Percentiles rank a stretch among this genome's conserved stretches.
Conservation (phyloP, 2,797 vertebrate genomes). For the Euthynnus affinis region DNA sequence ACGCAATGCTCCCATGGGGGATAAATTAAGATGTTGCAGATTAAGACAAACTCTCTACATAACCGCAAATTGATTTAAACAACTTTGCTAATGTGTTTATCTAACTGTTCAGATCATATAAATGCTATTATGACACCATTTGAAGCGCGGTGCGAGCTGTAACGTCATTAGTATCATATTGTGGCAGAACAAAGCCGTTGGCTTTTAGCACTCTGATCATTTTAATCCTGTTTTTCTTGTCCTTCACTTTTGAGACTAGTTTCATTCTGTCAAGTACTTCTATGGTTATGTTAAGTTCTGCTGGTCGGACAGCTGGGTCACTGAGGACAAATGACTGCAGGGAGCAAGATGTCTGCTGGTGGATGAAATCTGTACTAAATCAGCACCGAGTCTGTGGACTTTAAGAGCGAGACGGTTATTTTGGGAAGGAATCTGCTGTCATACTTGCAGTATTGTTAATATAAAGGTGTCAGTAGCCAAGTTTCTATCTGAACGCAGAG, state of each 20-base stretch:
- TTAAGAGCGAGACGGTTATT: neutral
- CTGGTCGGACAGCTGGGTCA: conserved; percentile 14
- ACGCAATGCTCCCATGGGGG: conserved; percentile 18
- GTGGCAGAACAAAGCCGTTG: conserved; percentile 7
- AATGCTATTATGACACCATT: conserved; percentile 21
- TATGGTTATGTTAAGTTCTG: conserved; percentile 3
- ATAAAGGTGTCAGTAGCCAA: neutral
- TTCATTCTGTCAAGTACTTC: conserved; percentile 10
- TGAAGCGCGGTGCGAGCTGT: conserved; percentile 6
- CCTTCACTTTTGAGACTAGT: conserved; percentile 12
- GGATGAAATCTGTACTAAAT: conserved; percentile 2
- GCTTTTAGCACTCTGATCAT: conserved; percentile 7
- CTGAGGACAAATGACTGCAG: conserved; percentile 15
- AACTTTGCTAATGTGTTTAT: conserved; percentile 35
- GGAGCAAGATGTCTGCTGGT: conserved; percentile 13
- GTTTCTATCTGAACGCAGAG: too few relatives aligned
- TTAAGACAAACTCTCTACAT: conserved; percentile 3
- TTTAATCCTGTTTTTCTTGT: conserved; percentile 26
- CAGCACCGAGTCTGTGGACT: neutral
- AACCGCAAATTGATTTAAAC: conserved; percentile 32
- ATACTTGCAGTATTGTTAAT: neutral
- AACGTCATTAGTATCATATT: conserved; percentile 19
- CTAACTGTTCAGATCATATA: conserved; percentile 15
- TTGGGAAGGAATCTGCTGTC: neutral
- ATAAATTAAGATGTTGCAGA: conserved; percentile 33